Conservation (phyloP, 92 coral and sea anemone genomes). For the Epizoanthus rinbou region DNA sequence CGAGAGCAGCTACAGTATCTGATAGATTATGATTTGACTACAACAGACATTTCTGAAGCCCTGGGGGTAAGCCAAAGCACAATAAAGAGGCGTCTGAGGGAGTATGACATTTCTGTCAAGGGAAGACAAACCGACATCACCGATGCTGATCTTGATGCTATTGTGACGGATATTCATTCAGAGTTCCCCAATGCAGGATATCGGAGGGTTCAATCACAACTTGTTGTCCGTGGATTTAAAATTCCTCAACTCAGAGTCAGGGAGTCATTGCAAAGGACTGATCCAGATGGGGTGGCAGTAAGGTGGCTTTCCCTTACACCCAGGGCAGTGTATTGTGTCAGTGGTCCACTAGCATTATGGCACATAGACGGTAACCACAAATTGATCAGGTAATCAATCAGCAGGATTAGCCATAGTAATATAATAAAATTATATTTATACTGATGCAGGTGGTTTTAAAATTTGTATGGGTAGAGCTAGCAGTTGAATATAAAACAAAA, state of each 20-base stretch:
- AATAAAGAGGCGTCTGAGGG: conserved; percentile 51
- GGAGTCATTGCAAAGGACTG: conserved; percentile 62
- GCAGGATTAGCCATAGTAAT: neutral
- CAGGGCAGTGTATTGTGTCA: conserved; percentile 56
- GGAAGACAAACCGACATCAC: conserved; percentile 43
- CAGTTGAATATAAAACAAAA: neutral
- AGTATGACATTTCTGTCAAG: conserved; percentile 44
- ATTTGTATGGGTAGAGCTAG: neutral
- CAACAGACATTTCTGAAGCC: conserved; percentile 59
- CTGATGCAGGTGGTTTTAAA: neutral
- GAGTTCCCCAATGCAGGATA: conserved; percentile 73
- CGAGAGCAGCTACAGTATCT: conserved; percentile 56
- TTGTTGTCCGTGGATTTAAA: conserved; percentile 49
- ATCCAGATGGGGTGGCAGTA: conserved; percentile 69
- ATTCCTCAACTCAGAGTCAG: conserved; percentile 62
- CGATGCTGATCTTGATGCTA: conserved; percentile 63
- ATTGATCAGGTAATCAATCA: conserved; percentile 55
- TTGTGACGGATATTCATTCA: conserved; percentile 42
- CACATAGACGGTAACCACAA: conserved; percentile 73
- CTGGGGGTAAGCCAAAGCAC: conserved; percentile 64
- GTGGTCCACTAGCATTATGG: conserved; percentile 75
- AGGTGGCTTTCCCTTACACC: conserved; percentile 68
- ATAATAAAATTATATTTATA: too few relatives aligned
- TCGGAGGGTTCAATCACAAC: conserved; percentile 62
- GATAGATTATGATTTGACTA: conserved; percentile 42